Evolutionary conservation across 2,113 vertebrate genomes (phyloP).

Genomic region (Rousettus leschenaultii): DNA sequence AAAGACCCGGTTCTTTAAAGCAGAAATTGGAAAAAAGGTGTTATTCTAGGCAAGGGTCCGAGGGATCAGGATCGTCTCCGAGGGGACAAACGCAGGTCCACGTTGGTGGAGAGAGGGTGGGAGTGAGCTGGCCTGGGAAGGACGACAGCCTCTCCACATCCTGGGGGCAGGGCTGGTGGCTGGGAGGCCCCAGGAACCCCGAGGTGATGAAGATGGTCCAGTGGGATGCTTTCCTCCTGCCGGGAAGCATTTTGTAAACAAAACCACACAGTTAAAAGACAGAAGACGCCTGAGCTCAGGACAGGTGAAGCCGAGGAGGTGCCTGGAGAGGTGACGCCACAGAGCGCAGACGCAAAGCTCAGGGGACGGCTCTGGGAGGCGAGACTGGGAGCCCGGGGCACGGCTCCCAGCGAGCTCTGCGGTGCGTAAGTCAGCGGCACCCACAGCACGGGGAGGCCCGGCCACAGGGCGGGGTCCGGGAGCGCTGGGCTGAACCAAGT

Average conservation of each 20-base stretch:
- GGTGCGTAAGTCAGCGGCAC: rapidly evolving
- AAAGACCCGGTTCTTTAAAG: not conserved
- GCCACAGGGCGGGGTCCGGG: rapidly evolving
- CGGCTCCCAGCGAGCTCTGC: not conserved
- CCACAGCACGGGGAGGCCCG: no score
- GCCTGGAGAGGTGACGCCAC: rapidly evolving
- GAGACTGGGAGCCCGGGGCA: rapidly evolving
- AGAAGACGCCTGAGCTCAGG: not conserved
- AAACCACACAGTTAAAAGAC: not conserved
- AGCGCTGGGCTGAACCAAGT: not conserved
- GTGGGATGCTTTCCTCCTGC: not conserved
- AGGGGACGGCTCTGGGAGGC: not conserved
- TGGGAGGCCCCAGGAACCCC: not conserved
- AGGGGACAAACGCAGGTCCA: no score
- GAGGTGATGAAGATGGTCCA: not conserved
- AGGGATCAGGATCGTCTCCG: not conserved
- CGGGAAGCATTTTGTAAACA: not conserved
- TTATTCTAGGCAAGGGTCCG: not conserved
- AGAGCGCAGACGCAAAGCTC: not conserved
- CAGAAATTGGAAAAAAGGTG: not conserved
- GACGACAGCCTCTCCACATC: not conserved
- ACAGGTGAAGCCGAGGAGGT: no score
- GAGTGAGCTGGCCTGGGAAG: not conserved
- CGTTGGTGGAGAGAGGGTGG: rapidly evolving
- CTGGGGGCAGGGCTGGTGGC: not conserved